Conservation (phyloP, 2,888 invertebrate species). For the Lissocephala sabroskyi region DNA sequence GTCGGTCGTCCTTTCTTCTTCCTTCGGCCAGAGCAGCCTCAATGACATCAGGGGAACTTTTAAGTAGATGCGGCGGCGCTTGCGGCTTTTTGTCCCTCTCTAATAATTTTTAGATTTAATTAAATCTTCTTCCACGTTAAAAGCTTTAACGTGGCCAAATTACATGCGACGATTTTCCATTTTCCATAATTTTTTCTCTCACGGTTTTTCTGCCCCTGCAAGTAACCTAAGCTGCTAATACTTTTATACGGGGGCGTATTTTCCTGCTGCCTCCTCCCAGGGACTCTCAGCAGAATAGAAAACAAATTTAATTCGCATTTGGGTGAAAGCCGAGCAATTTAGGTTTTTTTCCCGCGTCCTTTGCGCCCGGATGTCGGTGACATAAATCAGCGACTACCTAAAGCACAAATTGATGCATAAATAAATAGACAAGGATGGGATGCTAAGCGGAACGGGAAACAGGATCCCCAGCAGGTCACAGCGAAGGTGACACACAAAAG, state of each 20-base stretch:
- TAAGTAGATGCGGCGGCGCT: conserved; percentile 23
- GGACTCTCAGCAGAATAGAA: not conserved
- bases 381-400: conserved; percentile 49
- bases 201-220: conserved; percentile 5
- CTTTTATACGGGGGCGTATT: conserved; percentile 33
- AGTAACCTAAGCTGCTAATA: conserved; percentile 45
- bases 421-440: conserved; percentile 32
- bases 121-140: conserved; percentile 35
- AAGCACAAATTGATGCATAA: conserved; percentile 52
- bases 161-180: conserved; percentile 27
- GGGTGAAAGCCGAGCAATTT: conserved; percentile 5
- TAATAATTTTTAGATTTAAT: conserved; percentile 45
- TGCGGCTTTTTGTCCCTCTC: conserved; percentile 20
- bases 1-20: too few species aligned
- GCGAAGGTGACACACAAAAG: conserved; percentile 25
- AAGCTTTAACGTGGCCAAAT: conserved; percentile 42
- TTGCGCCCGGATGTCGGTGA: conserved; percentile 37
- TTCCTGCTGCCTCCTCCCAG: not conserved
- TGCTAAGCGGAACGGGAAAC: not conserved
- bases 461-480: too few species aligned
- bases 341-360: conserved; percentile 3
- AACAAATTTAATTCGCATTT: conserved; percentile 60
- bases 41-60: conserved; percentile 41
- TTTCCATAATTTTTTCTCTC: too few species aligned
- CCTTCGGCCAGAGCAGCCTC: conserved; percentile 2